phyloP scores from a whole-genome alignment of 2,113 vertebrate genomes.

The Parus major region DNA sequence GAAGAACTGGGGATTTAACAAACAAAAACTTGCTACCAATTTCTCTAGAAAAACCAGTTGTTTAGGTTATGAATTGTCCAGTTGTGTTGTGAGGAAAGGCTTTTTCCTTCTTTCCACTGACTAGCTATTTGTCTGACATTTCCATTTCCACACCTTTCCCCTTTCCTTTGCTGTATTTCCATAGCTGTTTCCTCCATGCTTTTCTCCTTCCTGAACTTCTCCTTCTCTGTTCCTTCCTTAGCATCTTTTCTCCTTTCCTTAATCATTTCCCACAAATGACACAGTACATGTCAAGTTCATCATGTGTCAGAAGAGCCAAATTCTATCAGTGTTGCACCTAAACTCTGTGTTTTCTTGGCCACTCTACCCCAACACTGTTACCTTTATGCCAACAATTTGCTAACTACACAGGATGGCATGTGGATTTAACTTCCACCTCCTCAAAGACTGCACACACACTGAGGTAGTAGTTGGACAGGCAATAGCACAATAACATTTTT shows the following conservation, averaged over 20 bases:
- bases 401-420: neutral
- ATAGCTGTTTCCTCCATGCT: neutral
- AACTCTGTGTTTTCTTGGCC: neutral
- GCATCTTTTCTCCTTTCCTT: neutral
- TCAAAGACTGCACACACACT: neutral
- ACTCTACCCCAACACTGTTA: neutral
- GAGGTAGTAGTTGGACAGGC: neutral
- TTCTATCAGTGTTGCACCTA: neutral
- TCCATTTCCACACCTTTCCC: neutral
- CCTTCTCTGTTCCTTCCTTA: neutral
- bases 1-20: neutral
- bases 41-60: neutral
- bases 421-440: neutral
- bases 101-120: neutral
- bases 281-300: neutral
- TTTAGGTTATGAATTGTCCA: neutral
- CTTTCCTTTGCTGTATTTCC: neutral
- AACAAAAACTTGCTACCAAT: neutral
- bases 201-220: neutral
- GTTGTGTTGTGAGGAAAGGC: accelerated
- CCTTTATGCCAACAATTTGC: neutral
- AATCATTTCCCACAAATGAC: neutral
- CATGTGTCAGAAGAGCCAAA: neutral
- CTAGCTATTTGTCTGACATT: neutral
- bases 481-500: neutral